Percentiles rank a stretch among this genome's conserved stretches.
Evolutionary conservation across 2,888 invertebrate genomes (phyloP).

Genomic region (Andrena hattorfiana): DNA sequence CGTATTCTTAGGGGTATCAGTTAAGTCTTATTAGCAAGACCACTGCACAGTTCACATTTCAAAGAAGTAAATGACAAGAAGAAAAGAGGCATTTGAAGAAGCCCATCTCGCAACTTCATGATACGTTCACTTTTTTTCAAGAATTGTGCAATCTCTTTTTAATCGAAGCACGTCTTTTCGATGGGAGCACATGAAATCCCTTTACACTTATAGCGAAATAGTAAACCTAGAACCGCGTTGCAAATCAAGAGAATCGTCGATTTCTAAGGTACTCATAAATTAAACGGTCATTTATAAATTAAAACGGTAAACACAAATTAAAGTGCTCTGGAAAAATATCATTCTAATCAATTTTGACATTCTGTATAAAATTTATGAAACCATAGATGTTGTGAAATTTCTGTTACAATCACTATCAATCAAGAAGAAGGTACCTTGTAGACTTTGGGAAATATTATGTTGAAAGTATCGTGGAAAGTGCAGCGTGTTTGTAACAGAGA

Average conservation of each 20-base stretch:
- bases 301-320: no score
- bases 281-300: not conserved
- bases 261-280: slow-evolving; percentile 13
- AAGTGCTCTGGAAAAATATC: not conserved
- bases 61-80: not conserved
- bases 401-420: no score
- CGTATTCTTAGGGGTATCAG: not conserved
- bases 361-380: not conserved
- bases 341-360: not conserved
- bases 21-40: not conserved
- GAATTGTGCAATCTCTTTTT: slow-evolving; percentile 20
- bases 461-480: no score
- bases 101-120: not conserved
- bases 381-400: not conserved
- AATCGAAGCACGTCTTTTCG: slow-evolving; percentile 45
- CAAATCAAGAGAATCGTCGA: slow-evolving; percentile 13
- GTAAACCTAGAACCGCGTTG: slow-evolving; percentile 31
- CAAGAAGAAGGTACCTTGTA: no score
- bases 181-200: slow-evolving; percentile 43
- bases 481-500: not conserved
- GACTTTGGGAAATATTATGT: no score
- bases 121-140: not conserved
- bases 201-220: slow-evolving; percentile 47
- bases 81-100: not conserved
- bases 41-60: not conserved